Evolutionary conservation across 2,113 vertebrate species (phyloP), one percentile per base, ranked within the genome.

Genomic region (Toxostoma redivivum): DNA sequence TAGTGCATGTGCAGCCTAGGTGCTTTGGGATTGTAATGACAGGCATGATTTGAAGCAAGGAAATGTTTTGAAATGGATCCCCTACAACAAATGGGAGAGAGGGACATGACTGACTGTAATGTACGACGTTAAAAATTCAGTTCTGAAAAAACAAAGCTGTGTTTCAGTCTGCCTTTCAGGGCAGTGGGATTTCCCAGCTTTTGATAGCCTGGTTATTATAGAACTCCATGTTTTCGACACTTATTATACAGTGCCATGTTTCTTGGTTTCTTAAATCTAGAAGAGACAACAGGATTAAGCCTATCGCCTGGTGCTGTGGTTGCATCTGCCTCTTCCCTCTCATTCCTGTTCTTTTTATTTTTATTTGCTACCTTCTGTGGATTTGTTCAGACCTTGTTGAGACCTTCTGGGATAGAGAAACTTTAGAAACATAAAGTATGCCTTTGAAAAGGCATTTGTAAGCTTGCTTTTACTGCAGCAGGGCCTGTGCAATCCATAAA

Each of bases 31-130:
- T 73, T 93, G 87, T 86, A 86, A 83, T 94, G 95, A 94, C 85
- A 86, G 71, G 44, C 87, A 50, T 88, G 81, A 92, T 72, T 80
- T 37, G 37, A 94, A 95, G 74, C 71, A 83, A 81, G 47, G 47
- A 96, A 96, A 70, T 94, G 92, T 91, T 91, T 96, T 95, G 93
- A 95, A 97, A 96, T 86, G 79, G 87, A 93, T 96, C 58, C 40
- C 74, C 42, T 94, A 73, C 88, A 90, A 96, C 95, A 97, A 96
- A 96, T 70, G 74, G 88, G 85, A 95, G 81, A 90, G 47, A 92
- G 94, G 93, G 92, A 94, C 38, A 73, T 95, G 87, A 81, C 93
- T 95, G 71, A 57, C 90, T 95, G 90, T 51, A 93, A 28, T 19
- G 21, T 58, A 64, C n/a, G 45, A 18, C 4, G 60, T 81, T 94